Base-by-base conservation (phyloP, 2,797 vertebrate genomes). In the Intellagama lesueurii region DNA sequence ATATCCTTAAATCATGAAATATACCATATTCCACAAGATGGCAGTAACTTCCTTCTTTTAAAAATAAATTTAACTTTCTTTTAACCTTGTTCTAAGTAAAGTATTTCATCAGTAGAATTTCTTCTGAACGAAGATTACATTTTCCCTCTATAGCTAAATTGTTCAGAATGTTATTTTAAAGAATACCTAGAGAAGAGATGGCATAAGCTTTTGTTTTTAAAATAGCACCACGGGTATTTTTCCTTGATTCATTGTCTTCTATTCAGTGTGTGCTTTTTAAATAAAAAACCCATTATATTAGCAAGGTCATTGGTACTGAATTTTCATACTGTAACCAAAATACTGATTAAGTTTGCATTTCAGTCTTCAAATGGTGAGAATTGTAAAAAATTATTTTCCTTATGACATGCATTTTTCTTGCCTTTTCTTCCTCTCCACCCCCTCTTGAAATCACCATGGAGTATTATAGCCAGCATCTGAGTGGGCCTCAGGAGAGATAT, bases 21-120 rank as follows among this genome's bases (percentile, higher is more conserved):
- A 77, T 83, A 69, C 7, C 26, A 85, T 0, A 0, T 64, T 91
- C 97, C 98, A 97, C 97, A 91, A 98, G 98, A 96, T 97, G 98
- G 98, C 97, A 97, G 94, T 96, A 96, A 93, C 52, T 7, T 70
- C 95, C 95, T 92, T 91, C 93, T 86, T 87, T 96, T 95, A 56
- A 0, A 78, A 90, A 79, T 93, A 0, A 64, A 79, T 2, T 1
- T 92, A 75, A 24, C 92, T 91, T 87, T 0, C 4, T 0, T 77
- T 90, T 82, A 89, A 91, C 87, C 90, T 95, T 93, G 92, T 80
- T 91, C 81, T 8, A 0, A 93, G 87, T 80, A 84, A 81, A 93
- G 91, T 60, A 70, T 94, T 96, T 93, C 89, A 92, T 95, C 92
- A 93, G 87, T 88, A 90, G 85, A 88, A 85, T 91, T 93, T 93